Base-by-base conservation (phyloP, 2,797 vertebrate genomes). In the Orientallactaga sibirica region DNA sequence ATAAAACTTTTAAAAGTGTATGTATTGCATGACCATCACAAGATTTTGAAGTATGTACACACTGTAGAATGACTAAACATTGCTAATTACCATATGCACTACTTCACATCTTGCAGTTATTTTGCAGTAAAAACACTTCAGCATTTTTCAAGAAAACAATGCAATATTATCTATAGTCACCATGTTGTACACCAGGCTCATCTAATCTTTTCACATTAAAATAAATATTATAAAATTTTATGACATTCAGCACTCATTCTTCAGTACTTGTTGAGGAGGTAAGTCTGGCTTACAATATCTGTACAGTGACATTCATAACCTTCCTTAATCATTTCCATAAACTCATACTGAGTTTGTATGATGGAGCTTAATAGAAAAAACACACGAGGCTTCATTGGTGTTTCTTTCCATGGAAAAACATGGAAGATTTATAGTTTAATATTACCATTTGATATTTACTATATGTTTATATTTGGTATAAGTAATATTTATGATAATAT, bases 181-280 rank as follows among this genome's bases (percentile, higher is more conserved):
- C n/a, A 48, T 55, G 6, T 33, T 62, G 5, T 41, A 33, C 11
- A 19, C 24, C 67, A 25, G 70, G 41, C 12, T 24, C 25, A 88
- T 27, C 15, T n/a, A 27, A 74, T 67, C 68, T 79, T 76, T 48
- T 62, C 52, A 27, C 80, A 87, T 52, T 77, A 70, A 93, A 91
- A 74, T 84, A 93, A 91, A 1, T n/a, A 37, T 83, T 82, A 82
- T 33, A 82, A 89, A 81, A 87, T 20, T 41, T 48, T 80, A 24
- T 41, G 33, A 70, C 37, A 70, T 7, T 11, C 7, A 73, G 66
- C 24, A 18, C 71, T 86, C 15, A 80, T 15, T 29, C 80, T 1
- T 68, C 41, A 68, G 33, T 27, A 81, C 78, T 3, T 82, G 37
- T 83, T 58, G 12, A 85, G 75, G 16, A 86, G 3, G 4, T 29